Percentiles rank a stretch among this genome's conserved stretches.
phyloP scores from a whole-genome alignment of 2,888 invertebrate genomes.

The Oxytorus armatus region DNA sequence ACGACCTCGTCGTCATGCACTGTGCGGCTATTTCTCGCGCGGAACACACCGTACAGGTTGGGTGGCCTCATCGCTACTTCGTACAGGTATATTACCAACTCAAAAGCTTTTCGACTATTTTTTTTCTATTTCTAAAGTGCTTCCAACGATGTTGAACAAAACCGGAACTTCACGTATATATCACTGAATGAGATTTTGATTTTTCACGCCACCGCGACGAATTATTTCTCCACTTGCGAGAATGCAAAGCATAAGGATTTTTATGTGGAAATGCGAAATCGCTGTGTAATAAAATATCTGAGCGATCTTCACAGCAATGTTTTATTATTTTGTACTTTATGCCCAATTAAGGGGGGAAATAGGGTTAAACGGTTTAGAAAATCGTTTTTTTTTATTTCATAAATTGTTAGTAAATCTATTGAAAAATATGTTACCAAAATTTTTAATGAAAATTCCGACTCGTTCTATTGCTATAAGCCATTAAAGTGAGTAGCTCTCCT shows the following conservation, averaged over 20 bases:
- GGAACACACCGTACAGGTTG: constrained; percentile 51
- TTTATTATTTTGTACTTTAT: constrained; percentile 4
- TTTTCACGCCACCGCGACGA: constrained; percentile 14
- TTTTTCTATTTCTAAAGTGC: constrained; percentile 7
- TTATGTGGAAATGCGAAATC: not conserved
- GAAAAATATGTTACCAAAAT: too few species aligned
- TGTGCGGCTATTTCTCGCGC: constrained; percentile 56
- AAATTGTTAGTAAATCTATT: too few species aligned
- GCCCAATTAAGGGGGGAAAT: constrained; percentile 7
- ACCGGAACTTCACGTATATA: constrained; percentile 8
- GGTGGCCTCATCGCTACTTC: not conserved
- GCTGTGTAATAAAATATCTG: not conserved
- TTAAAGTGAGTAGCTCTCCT: too few species aligned
- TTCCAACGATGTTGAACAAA: constrained; percentile 5
- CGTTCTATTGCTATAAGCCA: too few species aligned
- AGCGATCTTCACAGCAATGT: not conserved
- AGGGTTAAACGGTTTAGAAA: too few species aligned
- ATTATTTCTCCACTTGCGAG: not conserved
- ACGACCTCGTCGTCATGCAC: constrained; percentile 30
- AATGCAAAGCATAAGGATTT: constrained; percentile 10
- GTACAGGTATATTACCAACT: constrained; percentile 23
- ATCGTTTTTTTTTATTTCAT: too few species aligned
- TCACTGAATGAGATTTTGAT: constrained; percentile 22
- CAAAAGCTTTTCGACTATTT: constrained; percentile 38
- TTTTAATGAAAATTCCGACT: too few species aligned